Conservation (phyloP, 2,797 vertebrate species). For the Zenarchopterus dispar region DNA sequence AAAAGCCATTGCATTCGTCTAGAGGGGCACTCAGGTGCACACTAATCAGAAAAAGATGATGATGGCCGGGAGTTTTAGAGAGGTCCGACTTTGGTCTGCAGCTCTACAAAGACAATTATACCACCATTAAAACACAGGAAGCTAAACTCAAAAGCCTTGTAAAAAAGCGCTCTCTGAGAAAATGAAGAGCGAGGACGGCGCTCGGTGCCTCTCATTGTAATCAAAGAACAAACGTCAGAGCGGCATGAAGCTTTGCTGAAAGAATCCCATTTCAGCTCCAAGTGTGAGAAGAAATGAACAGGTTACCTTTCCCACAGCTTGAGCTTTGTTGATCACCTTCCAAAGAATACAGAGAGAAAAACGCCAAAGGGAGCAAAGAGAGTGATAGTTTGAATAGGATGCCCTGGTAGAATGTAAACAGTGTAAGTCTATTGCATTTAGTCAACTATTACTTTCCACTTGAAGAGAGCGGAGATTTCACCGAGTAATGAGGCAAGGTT, state of each 20-base stretch:
- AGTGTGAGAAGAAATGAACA: conserved; percentile 64
- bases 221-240: conserved; percentile 14
- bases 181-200: conserved; percentile 26
- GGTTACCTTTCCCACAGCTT: conserved; percentile 58
- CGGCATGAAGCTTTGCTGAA: conserved; percentile 1
- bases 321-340: conserved; percentile 51
- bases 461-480: conserved; percentile 27
- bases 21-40: conserved; percentile 67
- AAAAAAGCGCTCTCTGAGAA: conserved; percentile 45
- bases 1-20: conserved; percentile 32
- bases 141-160: conserved; percentile 49
- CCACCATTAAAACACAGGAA: conserved; percentile 70
- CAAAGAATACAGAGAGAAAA: conserved; percentile 54
- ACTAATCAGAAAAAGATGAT: conserved; percentile 74
- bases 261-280: conserved; percentile 39
- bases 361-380: conserved; percentile 36
- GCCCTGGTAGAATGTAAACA: conserved; percentile 61
- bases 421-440: conserved; percentile 22
- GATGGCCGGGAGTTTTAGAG: conserved; percentile 48
- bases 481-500: conserved; percentile 8
- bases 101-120: conserved; percentile 63
- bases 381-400: conserved; percentile 55
- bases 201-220: conserved; percentile 33
- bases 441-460: conserved; percentile 33
- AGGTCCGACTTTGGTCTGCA: conserved; percentile 44